Base-by-base conservation (phyloP, 2,797 vertebrate species). In the Labeo calbasu region DNA sequence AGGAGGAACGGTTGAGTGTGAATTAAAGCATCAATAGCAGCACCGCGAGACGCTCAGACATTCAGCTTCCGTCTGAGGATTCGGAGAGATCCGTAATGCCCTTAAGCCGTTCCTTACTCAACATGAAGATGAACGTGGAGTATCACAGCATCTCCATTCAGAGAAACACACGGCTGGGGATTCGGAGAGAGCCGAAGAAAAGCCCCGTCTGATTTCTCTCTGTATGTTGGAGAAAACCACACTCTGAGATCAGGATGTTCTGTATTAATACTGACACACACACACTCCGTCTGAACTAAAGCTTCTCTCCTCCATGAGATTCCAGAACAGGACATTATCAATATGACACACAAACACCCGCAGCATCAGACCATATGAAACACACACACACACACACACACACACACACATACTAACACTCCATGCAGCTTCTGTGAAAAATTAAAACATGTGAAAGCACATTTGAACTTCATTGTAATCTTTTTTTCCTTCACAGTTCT, bases 231-330 rank as follows among this genome's bases (percentile, higher is more conserved):
- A 28, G 69, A 69, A 63, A 65, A 50, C 61, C 72, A 77, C 76
- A 28, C 57, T 21, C 50, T 40, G 36, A 76, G 70, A 81, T 84
- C 78, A 84, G 48, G 9, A 8, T 23, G 25, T 69, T 76, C 82
- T 76, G 70, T 59, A 83, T 77, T 86, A 84, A 66, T 66, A 80
- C 75, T 55, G 43, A 79, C 63, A 8, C 12, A 12, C 32, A 32
- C 32, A 36, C 32, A 36, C 50, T 17, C 14, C 0, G 1, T 4
- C 3, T 50, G 0, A 14, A 15, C 48, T 50, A 50, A 50, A 15
- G 48, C 48, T 50, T 17, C 50, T 17, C 50, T 51, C 15, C 50
- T 51, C 50, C 32, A 36, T 36, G 1, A 14, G 50, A 48, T 13
- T 13, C 12, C 46, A 48, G 46, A 0, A 12, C 46, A 48, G 46